phyloP scores from a whole-genome alignment of 1,140 invertebrate species.

The Apis mellifera region DNA sequence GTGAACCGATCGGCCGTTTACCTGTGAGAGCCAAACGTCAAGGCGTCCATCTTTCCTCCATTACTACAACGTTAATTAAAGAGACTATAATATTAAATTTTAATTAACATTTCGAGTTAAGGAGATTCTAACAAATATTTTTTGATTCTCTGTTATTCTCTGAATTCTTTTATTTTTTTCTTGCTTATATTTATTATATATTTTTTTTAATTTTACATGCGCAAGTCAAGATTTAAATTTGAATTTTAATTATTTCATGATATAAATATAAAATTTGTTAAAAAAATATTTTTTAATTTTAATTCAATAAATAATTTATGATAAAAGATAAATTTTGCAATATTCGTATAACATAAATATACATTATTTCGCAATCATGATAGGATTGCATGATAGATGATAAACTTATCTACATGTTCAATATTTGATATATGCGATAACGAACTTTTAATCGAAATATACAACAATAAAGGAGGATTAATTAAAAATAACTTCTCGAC shows the following conservation, averaged over 20 bases:
- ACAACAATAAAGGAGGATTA: neutral
- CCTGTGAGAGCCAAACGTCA: constrained; percentile 82
- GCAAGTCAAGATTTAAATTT: constrained; percentile 20
- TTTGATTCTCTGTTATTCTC: neutral
- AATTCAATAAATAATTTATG: neutral
- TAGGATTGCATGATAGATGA: neutral
- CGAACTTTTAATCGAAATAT: neutral
- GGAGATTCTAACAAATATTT: neutral
- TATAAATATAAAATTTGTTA: neutral
- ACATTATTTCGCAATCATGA: neutral
- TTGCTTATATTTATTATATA: neutral
- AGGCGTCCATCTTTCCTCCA: constrained; percentile 80
- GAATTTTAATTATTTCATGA: neutral
- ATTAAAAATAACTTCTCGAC: constrained; percentile 21
- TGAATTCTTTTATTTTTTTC: neutral
- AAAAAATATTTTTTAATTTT: neutral
- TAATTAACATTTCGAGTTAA: neutral
- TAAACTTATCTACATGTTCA: neutral
- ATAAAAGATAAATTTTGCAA: neutral
- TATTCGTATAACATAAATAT: neutral
- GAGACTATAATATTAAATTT: neutral
- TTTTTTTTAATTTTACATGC: neutral
- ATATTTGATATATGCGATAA: neutral
- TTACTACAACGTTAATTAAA: constrained; percentile 55
- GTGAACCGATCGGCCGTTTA: constrained; percentile 72